Conservation (phyloP, 2,888 invertebrate genomes). For the Eurois occulta region DNA sequence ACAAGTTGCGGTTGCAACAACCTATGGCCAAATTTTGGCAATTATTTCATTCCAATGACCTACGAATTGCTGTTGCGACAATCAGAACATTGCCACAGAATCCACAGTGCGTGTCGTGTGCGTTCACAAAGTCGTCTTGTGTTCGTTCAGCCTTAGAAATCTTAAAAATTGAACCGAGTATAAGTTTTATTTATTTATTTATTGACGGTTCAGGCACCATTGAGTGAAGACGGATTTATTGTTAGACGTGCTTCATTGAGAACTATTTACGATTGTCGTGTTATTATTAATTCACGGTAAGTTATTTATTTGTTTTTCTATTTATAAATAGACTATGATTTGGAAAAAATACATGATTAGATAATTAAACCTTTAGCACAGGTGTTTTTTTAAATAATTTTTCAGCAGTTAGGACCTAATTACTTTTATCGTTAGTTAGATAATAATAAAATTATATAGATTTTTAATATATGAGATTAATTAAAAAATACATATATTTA, state of each 20-base stretch:
- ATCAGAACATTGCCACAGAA: conserved; percentile 49
- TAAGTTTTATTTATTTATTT: conserved; percentile 43
- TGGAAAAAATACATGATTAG: background rate
- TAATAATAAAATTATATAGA: background rate
- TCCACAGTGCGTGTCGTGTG: conserved; percentile 17
- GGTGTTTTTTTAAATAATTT: background rate
- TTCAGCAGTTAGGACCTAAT: background rate
- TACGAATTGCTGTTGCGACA: conserved; percentile 39
- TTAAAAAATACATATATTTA: background rate
- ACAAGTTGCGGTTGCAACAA: conserved; percentile 43
- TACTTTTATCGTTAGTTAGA: background rate
- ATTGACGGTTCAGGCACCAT: conserved; percentile 39
- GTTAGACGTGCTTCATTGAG: conserved; percentile 13
- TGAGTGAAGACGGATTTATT: conserved; percentile 37
- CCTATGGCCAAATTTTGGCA: conserved; percentile 43
- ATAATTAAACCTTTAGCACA: background rate
- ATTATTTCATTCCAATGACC: conserved; percentile 34
- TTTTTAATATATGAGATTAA: background rate
- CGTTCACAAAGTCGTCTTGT: conserved; percentile 17
- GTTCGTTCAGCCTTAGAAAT: conserved; percentile 26
- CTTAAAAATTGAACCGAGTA: conserved; percentile 38
- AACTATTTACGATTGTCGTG: conserved; percentile 6
- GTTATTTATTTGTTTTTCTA: background rate
- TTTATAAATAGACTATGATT: background rate
- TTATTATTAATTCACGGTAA: conserved; percentile 47